Conservation (phyloP, 2,888 invertebrate genomes). For the Ypsolopha scabrella region DNA sequence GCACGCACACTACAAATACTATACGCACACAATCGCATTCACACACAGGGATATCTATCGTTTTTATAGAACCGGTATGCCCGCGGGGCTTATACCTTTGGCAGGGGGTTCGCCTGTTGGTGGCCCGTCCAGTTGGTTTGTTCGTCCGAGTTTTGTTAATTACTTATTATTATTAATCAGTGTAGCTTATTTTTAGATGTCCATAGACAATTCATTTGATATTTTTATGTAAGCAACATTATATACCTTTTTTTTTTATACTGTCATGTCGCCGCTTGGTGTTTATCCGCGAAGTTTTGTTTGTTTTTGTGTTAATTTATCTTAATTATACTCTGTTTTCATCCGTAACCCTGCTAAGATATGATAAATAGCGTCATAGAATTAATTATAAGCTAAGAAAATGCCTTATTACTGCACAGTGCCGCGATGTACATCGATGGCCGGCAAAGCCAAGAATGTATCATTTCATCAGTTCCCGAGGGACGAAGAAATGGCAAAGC, state of each 20-base stretch:
- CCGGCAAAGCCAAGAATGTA: constrained; percentile 67
- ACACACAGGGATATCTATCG: too few species aligned
- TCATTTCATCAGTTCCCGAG: constrained; percentile 64
- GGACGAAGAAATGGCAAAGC: constrained; percentile 47
- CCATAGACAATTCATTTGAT: too few species aligned
- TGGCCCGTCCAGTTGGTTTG: too few species aligned
- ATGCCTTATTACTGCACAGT: constrained; percentile 69
- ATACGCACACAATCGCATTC: too few species aligned
- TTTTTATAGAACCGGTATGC: too few species aligned
- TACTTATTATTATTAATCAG: background rate
- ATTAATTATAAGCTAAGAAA: constrained; percentile 9
- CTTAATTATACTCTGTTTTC: too few species aligned
- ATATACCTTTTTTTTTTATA: constrained; percentile 17
- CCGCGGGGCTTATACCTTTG: too few species aligned
- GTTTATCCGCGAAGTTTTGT: constrained; percentile 56
- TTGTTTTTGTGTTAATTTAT: constrained; percentile 36
- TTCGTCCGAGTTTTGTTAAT: too few species aligned
- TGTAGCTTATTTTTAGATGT: background rate
- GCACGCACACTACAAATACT: too few species aligned
- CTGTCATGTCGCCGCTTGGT: constrained; percentile 51
- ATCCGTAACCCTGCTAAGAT: background rate
- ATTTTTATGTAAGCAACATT: constrained; percentile 8
- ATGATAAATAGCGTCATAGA: background rate
- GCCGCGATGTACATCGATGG: constrained; percentile 64
- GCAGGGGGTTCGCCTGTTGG: too few species aligned